Evolutionary conservation across 1,140 invertebrate species (phyloP).

Genomic region (Tetramorium simillimum): DNA sequence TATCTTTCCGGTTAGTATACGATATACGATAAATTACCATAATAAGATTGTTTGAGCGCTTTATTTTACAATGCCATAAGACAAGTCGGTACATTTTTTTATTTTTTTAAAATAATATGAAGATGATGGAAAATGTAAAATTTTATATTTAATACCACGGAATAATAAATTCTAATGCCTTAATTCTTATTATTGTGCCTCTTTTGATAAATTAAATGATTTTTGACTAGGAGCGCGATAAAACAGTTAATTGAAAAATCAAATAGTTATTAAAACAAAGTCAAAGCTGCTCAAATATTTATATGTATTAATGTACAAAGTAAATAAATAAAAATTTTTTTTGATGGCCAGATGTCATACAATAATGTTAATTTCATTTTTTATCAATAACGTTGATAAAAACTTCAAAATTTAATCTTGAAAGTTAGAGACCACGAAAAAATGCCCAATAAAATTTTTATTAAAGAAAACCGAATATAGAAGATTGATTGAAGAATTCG

Average conservation of each 20-base stretch:
- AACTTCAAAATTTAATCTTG: neutral
- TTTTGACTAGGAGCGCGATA: neutral
- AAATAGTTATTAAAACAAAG: neutral
- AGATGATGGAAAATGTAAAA: slow-evolving; percentile 23
- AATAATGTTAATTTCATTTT: neutral
- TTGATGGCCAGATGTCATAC: neutral
- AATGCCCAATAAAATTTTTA: neutral
- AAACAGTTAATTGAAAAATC: neutral
- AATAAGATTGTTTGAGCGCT: slow-evolving; percentile 64
- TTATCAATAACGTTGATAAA: neutral
- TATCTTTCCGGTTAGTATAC: slow-evolving; percentile 45
- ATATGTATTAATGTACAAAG: neutral
- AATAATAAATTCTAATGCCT: slow-evolving; percentile 46
- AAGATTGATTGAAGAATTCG: neutral
- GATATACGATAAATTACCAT: slow-evolving; percentile 62
- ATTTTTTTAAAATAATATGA: neutral
- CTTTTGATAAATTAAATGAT: slow-evolving; percentile 6
- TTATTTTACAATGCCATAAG: slow-evolving; percentile 45
- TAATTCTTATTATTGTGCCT: neutral
- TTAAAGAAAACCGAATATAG: neutral
- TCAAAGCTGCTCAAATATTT: neutral
- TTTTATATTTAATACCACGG: neutral
- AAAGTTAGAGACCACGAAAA: neutral
- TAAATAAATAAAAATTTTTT: neutral
- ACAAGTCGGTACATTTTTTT: slow-evolving; percentile 45